These are phyloP conservation scores for Tokudaia tokunoshimensis DNA, from an alignment of 2,797 vertebrate genomes.

Conservation along the genomic window DNA sequence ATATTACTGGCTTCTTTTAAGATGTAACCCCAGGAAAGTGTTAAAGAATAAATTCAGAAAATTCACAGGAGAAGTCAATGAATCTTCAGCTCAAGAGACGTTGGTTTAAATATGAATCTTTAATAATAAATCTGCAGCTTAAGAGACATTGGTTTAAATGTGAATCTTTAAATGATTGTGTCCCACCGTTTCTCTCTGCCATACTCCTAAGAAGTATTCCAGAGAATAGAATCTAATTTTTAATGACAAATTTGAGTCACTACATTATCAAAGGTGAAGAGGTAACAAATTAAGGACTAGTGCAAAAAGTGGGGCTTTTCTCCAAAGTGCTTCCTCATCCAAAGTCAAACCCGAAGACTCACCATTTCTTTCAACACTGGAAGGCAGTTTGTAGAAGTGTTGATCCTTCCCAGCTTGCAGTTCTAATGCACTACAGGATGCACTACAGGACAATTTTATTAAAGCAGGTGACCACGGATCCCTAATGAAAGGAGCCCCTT, in stretches of 20 bases:
- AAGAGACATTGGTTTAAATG: slow-evolving; percentile 55
- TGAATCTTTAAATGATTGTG: slow-evolving; percentile 62
- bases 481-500: not conserved
- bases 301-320: slow-evolving; percentile 55
- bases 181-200: slow-evolving; percentile 36
- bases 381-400: not conserved
- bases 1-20: not conserved
- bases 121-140: slow-evolving; percentile 68
- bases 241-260: slow-evolving; percentile 43
- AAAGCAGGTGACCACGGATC: not conserved
- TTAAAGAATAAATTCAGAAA: slow-evolving; percentile 12
- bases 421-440: not conserved
- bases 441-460: slow-evolving; percentile 20
- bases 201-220: slow-evolving; percentile 50
- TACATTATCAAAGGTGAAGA: slow-evolving; percentile 1
- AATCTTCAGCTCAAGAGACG: slow-evolving; percentile 37
- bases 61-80: slow-evolving; percentile 17
- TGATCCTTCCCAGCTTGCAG: not conserved
- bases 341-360: slow-evolving; percentile 36
- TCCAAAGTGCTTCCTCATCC: slow-evolving; percentile 72
- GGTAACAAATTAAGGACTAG: slow-evolving; percentile 66
- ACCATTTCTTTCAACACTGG: not conserved
- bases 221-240: slow-evolving; percentile 27
- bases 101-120: slow-evolving; percentile 60
- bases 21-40: not conserved